phyloP scores from a whole-genome alignment of 1,140 invertebrate species.

The Batillaria attramentaria region DNA sequence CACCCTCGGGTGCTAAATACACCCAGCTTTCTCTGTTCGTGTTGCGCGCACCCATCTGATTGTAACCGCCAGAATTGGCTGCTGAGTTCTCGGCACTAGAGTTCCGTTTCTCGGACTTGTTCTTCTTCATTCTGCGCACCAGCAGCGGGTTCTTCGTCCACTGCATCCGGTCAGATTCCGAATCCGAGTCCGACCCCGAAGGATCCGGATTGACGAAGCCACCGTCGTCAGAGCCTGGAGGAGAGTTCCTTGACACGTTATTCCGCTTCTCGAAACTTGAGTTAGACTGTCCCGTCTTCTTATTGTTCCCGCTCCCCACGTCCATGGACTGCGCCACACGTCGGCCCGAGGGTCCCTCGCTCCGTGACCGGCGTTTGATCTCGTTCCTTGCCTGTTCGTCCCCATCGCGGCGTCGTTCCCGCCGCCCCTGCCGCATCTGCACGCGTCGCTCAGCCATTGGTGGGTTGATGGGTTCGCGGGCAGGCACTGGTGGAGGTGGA shows the following conservation, averaged over 20 bases:
- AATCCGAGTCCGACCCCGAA: slow-evolving; percentile 57
- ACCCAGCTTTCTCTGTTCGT: slow-evolving; percentile 41
- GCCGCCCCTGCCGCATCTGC: slow-evolving; percentile 35
- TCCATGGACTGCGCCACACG: slow-evolving; percentile 41
- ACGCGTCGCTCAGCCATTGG: slow-evolving; percentile 55
- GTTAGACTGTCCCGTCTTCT: neutral
- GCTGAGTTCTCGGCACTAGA: slow-evolving; percentile 15
- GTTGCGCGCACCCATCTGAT: slow-evolving; percentile 6
- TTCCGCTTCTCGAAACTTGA: slow-evolving; percentile 29
- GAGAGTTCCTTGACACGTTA: neutral
- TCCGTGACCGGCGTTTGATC: slow-evolving; percentile 58
- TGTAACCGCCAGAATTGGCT: slow-evolving; percentile 17
- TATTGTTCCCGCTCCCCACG: slow-evolving; percentile 19
- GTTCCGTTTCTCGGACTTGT: slow-evolving; percentile 50
- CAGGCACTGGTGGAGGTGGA: slow-evolving; percentile 23
- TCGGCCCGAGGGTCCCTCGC: slow-evolving; percentile 54
- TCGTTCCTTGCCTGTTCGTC: slow-evolving; percentile 33
- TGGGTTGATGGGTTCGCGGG: neutral
- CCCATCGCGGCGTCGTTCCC: slow-evolving; percentile 31
- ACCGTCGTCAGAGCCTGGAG: slow-evolving; percentile 38
- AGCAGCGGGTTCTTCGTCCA: slow-evolving; percentile 65
- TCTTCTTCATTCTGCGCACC: slow-evolving; percentile 42
- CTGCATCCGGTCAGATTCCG: slow-evolving; percentile 52
- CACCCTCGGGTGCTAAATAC: slow-evolving; percentile 26
- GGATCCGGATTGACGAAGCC: slow-evolving; percentile 35